phyloP scores from a whole-genome alignment of 2,113 vertebrate genomes.

The Fulica atra region DNA sequence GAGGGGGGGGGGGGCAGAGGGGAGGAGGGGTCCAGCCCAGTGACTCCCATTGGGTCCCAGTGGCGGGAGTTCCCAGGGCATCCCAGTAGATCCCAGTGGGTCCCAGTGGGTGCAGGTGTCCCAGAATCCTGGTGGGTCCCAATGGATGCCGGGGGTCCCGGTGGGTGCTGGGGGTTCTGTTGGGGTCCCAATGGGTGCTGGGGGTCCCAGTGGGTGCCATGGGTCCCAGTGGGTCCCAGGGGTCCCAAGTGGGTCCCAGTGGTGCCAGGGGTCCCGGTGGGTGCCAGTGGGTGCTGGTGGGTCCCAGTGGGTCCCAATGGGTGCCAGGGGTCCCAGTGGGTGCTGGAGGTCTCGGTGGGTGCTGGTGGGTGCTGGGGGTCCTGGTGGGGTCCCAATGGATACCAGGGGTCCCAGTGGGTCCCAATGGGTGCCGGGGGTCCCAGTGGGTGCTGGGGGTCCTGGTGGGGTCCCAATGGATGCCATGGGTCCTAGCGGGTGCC shows the following conservation, averaged over 20 bases:
- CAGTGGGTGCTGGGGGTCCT: rapidly evolving
- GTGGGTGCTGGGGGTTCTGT: no score
- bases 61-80: no score
- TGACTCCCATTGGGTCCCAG: not conserved
- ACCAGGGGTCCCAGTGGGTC: not conserved
- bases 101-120: not conserved
- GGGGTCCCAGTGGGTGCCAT: no score
- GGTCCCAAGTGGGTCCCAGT: not conserved
- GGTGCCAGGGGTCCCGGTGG: not conserved
- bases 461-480: not conserved
- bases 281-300: no score
- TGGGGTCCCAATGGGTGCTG: not conserved
- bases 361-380: no score
- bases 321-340: no score
- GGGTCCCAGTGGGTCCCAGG: not conserved
- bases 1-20: not conserved
- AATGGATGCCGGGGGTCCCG: not conserved
- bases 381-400: not conserved
- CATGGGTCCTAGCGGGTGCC: not conserved
- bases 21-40: no score
- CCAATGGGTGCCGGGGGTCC: not conserved
- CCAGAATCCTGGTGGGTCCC: not conserved
- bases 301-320: no score
- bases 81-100: not conserved
- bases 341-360: no score